phyloP scores from a whole-genome alignment of 1,140 invertebrate species.

The Magallana gigas region DNA sequence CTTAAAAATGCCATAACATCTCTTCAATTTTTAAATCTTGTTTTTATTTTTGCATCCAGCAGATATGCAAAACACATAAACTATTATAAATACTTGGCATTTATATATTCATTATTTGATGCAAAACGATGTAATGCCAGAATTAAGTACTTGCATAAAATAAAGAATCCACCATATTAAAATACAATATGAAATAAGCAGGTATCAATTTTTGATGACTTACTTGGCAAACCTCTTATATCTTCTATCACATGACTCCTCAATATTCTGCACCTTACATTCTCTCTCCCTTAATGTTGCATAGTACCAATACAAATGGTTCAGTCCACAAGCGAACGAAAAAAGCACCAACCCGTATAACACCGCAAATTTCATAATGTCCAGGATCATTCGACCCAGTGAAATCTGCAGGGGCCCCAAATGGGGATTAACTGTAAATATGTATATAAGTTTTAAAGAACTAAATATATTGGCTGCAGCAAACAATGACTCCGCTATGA shows the following conservation, averaged over 20 bases:
- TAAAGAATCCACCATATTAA: no score
- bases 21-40: no score
- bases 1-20: no score
- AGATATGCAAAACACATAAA: no score
- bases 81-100: no score
- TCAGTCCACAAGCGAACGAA: conserved; percentile 97
- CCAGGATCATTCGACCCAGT: conserved; percentile 96
- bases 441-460: conserved; percentile 98
- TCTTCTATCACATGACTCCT: conserved; percentile 70
- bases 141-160: no score
- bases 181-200: no score
- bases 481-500: conserved; percentile 95
- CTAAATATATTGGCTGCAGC: conserved; percentile 97
- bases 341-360: conserved; percentile 97
- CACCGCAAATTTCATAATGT: conserved; percentile 97
- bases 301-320: conserved; percentile 97
- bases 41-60: no score
- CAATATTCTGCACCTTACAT: conserved; percentile 82
- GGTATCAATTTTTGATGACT: conserved; percentile 46
- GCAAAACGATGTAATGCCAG: no score
- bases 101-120: no score
- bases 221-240: conserved; percentile 78
- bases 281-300: conserved; percentile 93
- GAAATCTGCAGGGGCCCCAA: conserved; percentile 98
- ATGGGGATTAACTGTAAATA: conserved; percentile 99